Evolutionary conservation across 1,140 invertebrate species (phyloP), one percentile per base, ranked within the genome.

Genomic region (Arion vulgaris): DNA sequence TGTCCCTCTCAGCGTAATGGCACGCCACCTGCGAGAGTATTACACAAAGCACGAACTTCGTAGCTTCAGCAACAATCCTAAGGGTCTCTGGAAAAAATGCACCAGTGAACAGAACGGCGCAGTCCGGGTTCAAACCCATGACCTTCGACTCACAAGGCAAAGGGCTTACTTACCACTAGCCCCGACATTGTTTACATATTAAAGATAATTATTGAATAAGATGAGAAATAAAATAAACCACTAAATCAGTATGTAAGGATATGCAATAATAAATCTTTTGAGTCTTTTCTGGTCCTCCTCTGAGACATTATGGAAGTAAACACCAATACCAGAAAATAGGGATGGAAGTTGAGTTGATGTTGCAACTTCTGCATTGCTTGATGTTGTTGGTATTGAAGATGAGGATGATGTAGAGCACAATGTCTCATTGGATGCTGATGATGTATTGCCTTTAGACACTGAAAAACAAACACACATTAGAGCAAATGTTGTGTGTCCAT

Each of bases 191-290:
- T n/a, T n/a, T n/a, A n/a, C n/a, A n/a, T n/a, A n/a, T n/a, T n/a
- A n/a, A n/a, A n/a, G n/a, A n/a, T n/a, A n/a, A n/a, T n/a, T n/a
- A n/a, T n/a, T n/a, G n/a, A n/a, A n/a, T n/a, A n/a, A n/a, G n/a
- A n/a, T n/a, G n/a, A n/a, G n/a, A n/a, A n/a, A n/a, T n/a, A n/a
- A n/a, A n/a, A n/a, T n/a, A n/a, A n/a, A n/a, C n/a, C 5, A 45
- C 41, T 7, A 45, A 45, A 7, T 45, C 41, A 45, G 41, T 45
- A 53, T 39, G 38, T 86, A 90, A 91, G 90, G 89, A 91, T 91
- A 90, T 90, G 91, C 88, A 38, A 91, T 83, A 41, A 91, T 83
- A 66, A 88, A 88, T 86, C 90, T 82, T 74, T 83, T 90, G 69
- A 88, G 86, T 28, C 80, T 86, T 51, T 87, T 91, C 49, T 84